A percentile compares a stretch with the other conserved stretches of the same genome.
phyloP scores from a whole-genome alignment of 2,113 vertebrate species.

The Bombycilla garrulus region DNA sequence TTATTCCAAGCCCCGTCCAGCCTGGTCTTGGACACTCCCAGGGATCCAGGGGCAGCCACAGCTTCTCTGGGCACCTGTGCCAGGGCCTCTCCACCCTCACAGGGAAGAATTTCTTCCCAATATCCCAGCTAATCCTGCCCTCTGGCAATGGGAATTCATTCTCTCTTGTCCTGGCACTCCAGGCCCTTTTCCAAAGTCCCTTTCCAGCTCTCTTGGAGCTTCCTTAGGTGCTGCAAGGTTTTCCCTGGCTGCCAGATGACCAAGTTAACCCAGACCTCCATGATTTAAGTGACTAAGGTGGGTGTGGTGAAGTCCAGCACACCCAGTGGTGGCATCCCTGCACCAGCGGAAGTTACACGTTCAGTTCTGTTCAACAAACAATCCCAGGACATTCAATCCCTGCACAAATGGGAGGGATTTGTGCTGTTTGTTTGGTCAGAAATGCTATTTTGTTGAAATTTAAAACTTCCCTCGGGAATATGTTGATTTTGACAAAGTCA shows the following conservation, averaged over 20 bases:
- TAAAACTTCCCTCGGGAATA: not conserved
- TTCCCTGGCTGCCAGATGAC: not conserved
- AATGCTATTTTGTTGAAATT: not conserved
- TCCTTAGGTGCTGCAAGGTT: not conserved
- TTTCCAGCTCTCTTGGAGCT: not conserved
- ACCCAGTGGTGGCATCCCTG: not conserved
- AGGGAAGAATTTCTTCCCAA: not conserved
- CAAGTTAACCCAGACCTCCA: not conserved
- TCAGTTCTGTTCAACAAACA: not conserved
- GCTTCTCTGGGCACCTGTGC: not conserved
- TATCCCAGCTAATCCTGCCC: not conserved
- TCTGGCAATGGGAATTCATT: not conserved
- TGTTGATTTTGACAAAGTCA: not conserved
- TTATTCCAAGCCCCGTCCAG: rapidly evolving
- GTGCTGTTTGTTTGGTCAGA: not conserved
- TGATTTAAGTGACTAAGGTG: not conserved
- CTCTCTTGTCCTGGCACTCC: not conserved
- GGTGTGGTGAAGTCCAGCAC: not conserved
- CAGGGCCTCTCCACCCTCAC: rapidly evolving
- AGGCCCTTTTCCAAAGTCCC: not conserved
- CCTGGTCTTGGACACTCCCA: not conserved
- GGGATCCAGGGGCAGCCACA: not conserved
- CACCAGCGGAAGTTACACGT: rapidly evolving
- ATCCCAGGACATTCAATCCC: not conserved
- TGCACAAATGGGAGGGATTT: not conserved